Base-by-base conservation (phyloP, 2,888 invertebrate species). In the Eristalis tenax region DNA sequence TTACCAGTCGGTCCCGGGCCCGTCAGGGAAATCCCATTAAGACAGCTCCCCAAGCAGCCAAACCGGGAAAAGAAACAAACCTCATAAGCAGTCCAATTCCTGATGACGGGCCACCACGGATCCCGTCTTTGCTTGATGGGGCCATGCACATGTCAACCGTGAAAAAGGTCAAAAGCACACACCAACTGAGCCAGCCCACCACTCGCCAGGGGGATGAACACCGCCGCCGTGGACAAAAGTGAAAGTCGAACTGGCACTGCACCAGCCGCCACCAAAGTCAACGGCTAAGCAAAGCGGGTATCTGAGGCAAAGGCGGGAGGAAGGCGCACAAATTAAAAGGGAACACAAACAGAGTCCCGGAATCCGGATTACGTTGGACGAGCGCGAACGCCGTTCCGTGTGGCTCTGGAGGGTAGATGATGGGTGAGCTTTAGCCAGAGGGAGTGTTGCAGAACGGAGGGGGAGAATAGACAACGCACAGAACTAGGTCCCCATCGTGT, bases 101-200 rank as follows among this genome's bases (percentile, higher is more conserved):
- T 73, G 38, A 32, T 18, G 59, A 32, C 59, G 38, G 59, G 69
- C 38, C 66, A 23, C 18, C 63, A 57, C 28, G 43, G 75, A 70
- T 78, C 78, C 75, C 76, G 71, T 73, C 87, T 87, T 87, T 76
- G 76, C 68, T 79, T 80, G 87, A 87, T 87, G 69, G 79, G 87
- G 79, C 76, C 79, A 79, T 87, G 87, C 87, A 87, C 87, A 87
- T 87, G 87, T 87, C 87, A 87, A 87, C 71, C 83, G 76, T 87
- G 69, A 87, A 73, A 83, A 80, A 80, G 87, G 83, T 83, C 79
- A 83, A 87, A 83, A 83, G 79, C 69, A 79, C 79, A 83, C 79
- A 59, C 71, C 57, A 79, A 70, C 79, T 79, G 80, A 86, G 74
- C 78, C 61, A 26, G 69, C 66, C 18, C 50, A 18, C 50, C 43